Percentiles rank a stretch among this genome's conserved stretches.
phyloP scores from a whole-genome alignment of 2,797 vertebrate species.

The Leptodactylus fallax region DNA sequence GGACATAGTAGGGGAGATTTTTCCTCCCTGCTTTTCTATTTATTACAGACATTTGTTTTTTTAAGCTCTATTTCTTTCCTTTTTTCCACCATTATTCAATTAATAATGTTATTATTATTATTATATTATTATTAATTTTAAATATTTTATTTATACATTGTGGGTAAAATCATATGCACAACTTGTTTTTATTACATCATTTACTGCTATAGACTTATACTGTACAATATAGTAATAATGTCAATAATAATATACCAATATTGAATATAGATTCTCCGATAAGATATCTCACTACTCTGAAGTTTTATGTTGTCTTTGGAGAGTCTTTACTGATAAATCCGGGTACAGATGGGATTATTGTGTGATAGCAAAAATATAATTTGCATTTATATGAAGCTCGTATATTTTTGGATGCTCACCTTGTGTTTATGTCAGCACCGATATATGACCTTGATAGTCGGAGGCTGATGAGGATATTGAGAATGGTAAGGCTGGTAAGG shows the following conservation, averaged over 20 bases:
- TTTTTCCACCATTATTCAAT: too few relatives aligned
- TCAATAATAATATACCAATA: background rate
- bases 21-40: too few relatives aligned
- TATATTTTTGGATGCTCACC: conserved; percentile 4
- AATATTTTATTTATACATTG: too few relatives aligned
- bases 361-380: background rate
- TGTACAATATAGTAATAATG: too few relatives aligned
- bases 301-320: background rate
- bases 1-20: too few relatives aligned
- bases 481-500: background rate
- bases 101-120: too few relatives aligned
- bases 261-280: background rate
- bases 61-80: too few relatives aligned
- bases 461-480: background rate
- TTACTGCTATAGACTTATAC: background rate
- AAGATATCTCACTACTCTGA: background rate
- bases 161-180: too few relatives aligned
- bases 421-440: background rate
- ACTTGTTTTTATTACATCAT: background rate
- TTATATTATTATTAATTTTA: too few relatives aligned
- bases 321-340: background rate
- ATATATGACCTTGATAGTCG: background rate
- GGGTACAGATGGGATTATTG: background rate
- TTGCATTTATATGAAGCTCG: conserved; percentile 36
- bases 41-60: too few relatives aligned